phyloP scores from a whole-genome alignment of 2,797 vertebrate species.

The Odontamblyopus rebecca region DNA sequence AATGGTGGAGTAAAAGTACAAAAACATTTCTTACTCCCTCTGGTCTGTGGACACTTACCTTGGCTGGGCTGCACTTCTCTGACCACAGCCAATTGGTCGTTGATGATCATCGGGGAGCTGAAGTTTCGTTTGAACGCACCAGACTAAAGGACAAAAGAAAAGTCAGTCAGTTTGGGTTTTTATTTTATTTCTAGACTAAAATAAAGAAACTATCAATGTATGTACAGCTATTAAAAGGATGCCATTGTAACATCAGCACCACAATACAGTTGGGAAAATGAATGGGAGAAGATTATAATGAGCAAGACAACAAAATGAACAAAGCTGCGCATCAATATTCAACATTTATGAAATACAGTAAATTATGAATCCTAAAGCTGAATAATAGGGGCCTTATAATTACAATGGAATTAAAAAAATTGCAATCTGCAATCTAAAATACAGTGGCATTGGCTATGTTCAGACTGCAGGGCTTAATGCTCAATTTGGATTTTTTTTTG shows the following conservation, averaged over 20 bases:
- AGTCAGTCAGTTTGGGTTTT: conserved; percentile 25
- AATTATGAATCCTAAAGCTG: not conserved
- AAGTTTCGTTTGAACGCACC: conserved; percentile 90
- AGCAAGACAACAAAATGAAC: not conserved
- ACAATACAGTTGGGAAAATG: not conserved
- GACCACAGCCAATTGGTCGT: conserved; percentile 77
- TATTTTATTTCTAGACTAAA: conserved; percentile 26
- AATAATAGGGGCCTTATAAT: too few species aligned
- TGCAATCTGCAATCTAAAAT: too few species aligned
- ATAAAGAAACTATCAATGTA: not conserved
- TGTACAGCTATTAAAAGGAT: not conserved
- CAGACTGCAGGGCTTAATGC: too few species aligned
- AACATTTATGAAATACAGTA: not conserved
- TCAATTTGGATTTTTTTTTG: too few species aligned
- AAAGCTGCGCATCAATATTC: too few species aligned
- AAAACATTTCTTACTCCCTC: conserved; percentile 12
- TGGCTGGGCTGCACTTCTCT: conserved; percentile 80
- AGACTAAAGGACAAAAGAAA: conserved; percentile 71
- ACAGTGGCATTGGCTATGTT: too few species aligned
- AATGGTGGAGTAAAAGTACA: conserved; percentile 38
- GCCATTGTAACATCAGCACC: not conserved
- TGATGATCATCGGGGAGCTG: conserved; percentile 88
- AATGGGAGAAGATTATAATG: not conserved
- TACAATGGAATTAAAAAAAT: too few species aligned
- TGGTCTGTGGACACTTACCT: conserved; percentile 73